Conservation (phyloP, 2,888 invertebrate species). For the Nymphalis c-album region DNA sequence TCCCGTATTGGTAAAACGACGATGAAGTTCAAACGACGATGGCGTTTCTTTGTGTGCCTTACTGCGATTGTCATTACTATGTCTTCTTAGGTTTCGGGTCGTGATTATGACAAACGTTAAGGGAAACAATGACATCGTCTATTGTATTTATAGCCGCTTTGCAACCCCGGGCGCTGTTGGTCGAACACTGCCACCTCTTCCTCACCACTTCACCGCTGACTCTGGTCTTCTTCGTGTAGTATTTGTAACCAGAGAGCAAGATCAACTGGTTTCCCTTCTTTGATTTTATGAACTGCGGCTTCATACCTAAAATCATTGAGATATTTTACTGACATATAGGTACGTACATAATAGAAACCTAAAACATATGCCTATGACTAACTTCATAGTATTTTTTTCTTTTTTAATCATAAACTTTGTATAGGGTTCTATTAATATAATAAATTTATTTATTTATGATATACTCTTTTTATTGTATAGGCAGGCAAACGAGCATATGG, state of each 20-base stretch:
- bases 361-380: no score
- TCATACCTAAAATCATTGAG: constrained; percentile 16
- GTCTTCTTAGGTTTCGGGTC: constrained; percentile 12
- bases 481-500: no score
- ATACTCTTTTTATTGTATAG: no score
- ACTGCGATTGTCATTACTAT: not conserved
- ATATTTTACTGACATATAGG: not conserved
- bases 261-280: constrained; percentile 34
- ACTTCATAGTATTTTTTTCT: no score
- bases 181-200: constrained; percentile 30
- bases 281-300: constrained; percentile 26
- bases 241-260: constrained; percentile 32
- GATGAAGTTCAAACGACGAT: not conserved
- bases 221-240: constrained; percentile 27
- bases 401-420: no score
- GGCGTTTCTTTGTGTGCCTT: not conserved
- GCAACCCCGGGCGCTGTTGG: constrained; percentile 28
- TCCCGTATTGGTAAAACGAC: no score
- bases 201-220: not conserved
- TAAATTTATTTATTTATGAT: no score
- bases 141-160: constrained; percentile 42
- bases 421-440: no score
- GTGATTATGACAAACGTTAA: constrained; percentile 31
- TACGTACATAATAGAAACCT: no score
- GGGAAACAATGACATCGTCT: constrained; percentile 35